phyloP scores from a whole-genome alignment of 2,113 vertebrate genomes.

The Chroicocephalus ridibundus region DNA sequence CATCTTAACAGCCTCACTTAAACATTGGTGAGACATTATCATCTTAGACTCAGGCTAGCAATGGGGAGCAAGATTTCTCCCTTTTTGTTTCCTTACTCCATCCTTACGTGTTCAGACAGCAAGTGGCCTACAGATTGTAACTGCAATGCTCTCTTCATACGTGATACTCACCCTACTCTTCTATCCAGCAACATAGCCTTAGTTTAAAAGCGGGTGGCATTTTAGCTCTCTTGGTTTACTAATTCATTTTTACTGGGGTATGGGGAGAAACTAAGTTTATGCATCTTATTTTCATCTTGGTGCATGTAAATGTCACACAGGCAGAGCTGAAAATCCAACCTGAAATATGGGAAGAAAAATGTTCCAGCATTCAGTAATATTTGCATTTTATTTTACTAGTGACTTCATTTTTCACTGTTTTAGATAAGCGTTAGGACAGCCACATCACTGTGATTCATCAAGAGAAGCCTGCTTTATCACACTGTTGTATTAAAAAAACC shows the following conservation, averaged over 20 bases:
- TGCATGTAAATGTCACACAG: not conserved
- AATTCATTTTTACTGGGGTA: not conserved
- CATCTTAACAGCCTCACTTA: not conserved
- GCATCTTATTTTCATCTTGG: not conserved
- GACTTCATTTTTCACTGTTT: conserved; percentile 72
- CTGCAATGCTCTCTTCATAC: not conserved
- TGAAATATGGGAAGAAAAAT: conserved; percentile 53
- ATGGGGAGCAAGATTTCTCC: not conserved
- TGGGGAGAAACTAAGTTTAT: not conserved
- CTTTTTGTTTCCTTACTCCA: not conserved
- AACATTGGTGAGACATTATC: not conserved
- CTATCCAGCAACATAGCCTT: not conserved
- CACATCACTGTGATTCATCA: conserved; percentile 66
- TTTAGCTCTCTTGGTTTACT: not conserved
- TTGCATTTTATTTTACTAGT: conserved; percentile 73
- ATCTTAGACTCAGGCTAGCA: not conserved
- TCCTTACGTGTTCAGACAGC: not conserved
- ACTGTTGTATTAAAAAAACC: conserved; percentile 37
- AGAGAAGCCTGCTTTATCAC: conserved; percentile 55
- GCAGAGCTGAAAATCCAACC: conserved; percentile 11
- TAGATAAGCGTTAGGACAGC: conserved; percentile 50
- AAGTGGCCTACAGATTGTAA: not conserved
- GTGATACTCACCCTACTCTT: not conserved
- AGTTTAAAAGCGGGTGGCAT: not conserved
- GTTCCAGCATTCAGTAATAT: conserved; percentile 52